A percentile compares a stretch with the other conserved stretches of the same genome.
Conservation (phyloP, 2,113 vertebrate species). For the Tetrax tetrax region DNA sequence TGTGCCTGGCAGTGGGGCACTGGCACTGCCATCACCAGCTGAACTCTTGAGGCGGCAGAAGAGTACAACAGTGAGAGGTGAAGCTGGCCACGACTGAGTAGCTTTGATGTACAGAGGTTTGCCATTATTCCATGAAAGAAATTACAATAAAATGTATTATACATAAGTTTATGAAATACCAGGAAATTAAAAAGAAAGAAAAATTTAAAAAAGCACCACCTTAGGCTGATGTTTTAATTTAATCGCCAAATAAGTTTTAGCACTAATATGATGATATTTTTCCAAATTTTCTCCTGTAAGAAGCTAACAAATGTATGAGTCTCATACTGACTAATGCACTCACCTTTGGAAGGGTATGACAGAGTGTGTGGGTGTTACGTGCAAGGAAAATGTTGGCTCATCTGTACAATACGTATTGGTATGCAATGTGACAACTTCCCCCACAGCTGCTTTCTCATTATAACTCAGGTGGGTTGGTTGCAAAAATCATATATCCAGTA, state of each 20-base stretch:
- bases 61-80: not conserved
- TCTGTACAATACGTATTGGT: not conserved
- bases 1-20: fast-evolving
- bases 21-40: not conserved
- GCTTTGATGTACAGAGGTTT: not conserved
- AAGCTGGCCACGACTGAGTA: not conserved
- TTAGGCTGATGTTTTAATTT: not conserved
- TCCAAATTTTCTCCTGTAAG: not conserved
- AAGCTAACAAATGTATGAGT: not conserved
- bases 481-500: not conserved
- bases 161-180: not conserved
- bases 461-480: not conserved
- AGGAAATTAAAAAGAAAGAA: not conserved
- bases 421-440: not conserved
- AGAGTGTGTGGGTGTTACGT: not conserved
- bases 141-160: not conserved
- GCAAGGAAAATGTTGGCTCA: not conserved
- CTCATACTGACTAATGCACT: not conserved
- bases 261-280: not conserved
- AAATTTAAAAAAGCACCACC: too few species aligned
- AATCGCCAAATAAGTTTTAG: not conserved
- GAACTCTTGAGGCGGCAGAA: not conserved
- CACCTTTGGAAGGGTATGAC: not conserved
- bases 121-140: not conserved
- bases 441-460: constrained; percentile 8